These are phyloP conservation scores for Pentamera pediparva DNA, from an alignment of 53 echinoderm and acorn worm species.

Conservation along the genomic window DNA sequence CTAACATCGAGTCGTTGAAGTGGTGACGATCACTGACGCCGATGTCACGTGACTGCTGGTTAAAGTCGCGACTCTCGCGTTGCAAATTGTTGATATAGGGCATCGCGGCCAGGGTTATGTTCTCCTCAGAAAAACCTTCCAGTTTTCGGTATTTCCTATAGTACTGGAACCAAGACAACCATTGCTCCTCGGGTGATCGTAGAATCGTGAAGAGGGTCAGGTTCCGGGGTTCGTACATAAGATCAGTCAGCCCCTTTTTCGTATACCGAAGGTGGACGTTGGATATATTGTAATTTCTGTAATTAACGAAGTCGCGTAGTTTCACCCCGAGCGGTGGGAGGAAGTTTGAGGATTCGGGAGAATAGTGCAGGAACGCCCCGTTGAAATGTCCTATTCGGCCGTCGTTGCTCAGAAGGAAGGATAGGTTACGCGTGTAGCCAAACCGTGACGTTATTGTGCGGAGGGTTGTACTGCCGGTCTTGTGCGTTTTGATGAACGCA, in stretches of 20 bases:
- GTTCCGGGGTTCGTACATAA: conserved; percentile 3
- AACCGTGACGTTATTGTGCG: conserved; percentile 18
- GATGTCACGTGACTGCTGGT: conserved; percentile 6
- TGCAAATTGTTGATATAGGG: neutral
- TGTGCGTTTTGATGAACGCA: conserved; percentile 11
- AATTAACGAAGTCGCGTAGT: neutral
- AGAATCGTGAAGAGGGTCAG: conserved; percentile 15
- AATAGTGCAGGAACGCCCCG: neutral
- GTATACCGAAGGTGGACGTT: conserved; percentile 11
- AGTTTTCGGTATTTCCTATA: conserved; percentile 12
- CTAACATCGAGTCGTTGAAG: conserved; percentile 9
- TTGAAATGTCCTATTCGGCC: conserved; percentile 29
- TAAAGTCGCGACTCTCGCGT: conserved; percentile 16
- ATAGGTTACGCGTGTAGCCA: conserved; percentile 6
- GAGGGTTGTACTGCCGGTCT: conserved; percentile 14
- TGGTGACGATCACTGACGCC: neutral
- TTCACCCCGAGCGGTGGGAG: conserved; percentile 10
- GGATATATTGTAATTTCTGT: conserved; percentile 14
- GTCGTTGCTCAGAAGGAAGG: conserved; percentile 15
- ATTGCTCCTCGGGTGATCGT: neutral
- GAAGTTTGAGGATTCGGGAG: neutral
- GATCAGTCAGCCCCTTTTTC: neutral
- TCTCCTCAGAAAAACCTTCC: neutral
- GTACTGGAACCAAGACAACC: conserved; percentile 29
- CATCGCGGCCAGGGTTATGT: neutral